Conservation (phyloP, 1,140 invertebrate species). For the Oreohelix idahoensis region DNA sequence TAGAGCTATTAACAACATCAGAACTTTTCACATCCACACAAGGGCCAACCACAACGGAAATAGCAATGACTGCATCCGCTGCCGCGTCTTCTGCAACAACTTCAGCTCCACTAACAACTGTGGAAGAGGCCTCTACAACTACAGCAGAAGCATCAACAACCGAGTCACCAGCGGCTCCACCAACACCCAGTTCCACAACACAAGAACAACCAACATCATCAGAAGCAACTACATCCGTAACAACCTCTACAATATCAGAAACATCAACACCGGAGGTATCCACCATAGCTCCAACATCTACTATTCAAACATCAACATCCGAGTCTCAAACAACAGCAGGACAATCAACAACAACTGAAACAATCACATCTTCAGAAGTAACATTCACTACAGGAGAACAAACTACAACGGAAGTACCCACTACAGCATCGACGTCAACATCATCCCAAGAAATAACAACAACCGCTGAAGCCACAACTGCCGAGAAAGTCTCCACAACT, state of each 20-base stretch:
- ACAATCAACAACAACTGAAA: background rate
- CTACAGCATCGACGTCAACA: background rate
- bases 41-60: no score
- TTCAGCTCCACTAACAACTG: background rate
- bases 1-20: background rate
- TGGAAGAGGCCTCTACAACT: no score
- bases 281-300: background rate
- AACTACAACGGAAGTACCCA: background rate
- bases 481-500: no score
- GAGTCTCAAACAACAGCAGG: background rate
- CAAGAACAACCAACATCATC: background rate
- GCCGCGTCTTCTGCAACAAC: background rate
- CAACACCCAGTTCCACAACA: background rate
- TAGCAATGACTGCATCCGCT: background rate
- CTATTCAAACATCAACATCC: background rate
- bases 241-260: background rate
- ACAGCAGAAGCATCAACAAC: background rate
- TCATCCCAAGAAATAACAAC: background rate
- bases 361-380: background rate
- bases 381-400: background rate
- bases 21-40: background rate
- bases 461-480: background rate
- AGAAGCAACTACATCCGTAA: background rate
- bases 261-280: background rate
- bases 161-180: background rate